Evolutionary conservation across 2,797 vertebrate species (phyloP).

Genomic region (Acipenser oxyrinchus): DNA sequence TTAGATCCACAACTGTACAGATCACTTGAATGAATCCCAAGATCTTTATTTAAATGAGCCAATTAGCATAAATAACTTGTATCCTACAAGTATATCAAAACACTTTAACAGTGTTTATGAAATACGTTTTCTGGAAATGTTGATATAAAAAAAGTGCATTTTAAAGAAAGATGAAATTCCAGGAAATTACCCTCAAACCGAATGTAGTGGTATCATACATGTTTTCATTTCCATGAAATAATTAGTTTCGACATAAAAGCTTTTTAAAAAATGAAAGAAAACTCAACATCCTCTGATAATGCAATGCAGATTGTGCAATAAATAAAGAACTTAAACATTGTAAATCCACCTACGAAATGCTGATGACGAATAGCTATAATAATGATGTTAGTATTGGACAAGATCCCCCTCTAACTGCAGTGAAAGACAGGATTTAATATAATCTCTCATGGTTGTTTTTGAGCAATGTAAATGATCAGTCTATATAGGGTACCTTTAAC

Average conservation of each 20-base stretch:
- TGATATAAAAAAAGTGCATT: too few species aligned
- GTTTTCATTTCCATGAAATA: too few species aligned
- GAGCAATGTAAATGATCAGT: conserved; percentile 18
- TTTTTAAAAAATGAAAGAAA: conserved; percentile 51
- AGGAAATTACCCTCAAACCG: too few species aligned
- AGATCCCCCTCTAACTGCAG: conserved; percentile 10
- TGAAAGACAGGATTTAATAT: conserved; percentile 10
- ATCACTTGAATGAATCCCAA: too few species aligned
- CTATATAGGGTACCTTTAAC: conserved; percentile 8
- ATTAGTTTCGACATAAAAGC: conserved; percentile 15
- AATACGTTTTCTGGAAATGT: too few species aligned
- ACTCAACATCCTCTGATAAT: conserved; percentile 32
- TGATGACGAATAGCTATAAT: conserved; percentile 15
- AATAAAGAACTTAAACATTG: conserved; percentile 33
- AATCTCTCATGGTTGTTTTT: conserved; percentile 2
- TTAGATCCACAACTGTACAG: too few species aligned
- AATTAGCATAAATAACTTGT: too few species aligned
- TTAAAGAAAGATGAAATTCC: too few species aligned
- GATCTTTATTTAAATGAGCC: too few species aligned
- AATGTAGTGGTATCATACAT: too few species aligned
- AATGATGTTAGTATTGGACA: conserved; percentile 18
- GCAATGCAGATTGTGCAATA: conserved; percentile 47
- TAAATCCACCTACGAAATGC: conserved; percentile 26
- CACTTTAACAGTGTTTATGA: too few species aligned
- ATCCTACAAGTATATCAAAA: too few species aligned